Conservation (phyloP, 2,888 invertebrate genomes). For the Baccha elongata region DNA sequence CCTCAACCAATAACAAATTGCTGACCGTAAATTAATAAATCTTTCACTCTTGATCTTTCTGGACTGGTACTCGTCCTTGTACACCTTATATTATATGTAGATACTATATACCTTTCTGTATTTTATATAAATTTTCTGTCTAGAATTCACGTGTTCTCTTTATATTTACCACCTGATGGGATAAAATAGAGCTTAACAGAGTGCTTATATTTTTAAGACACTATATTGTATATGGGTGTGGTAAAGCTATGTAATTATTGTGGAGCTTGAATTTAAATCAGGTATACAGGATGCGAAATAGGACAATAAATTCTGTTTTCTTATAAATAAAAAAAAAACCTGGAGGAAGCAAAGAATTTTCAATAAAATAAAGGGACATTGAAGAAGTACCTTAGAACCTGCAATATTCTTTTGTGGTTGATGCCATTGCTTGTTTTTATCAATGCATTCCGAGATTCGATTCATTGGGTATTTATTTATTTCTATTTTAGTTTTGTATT, state of each 20-base stretch:
- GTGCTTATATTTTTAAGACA: slow-evolving; percentile 7
- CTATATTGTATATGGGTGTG: neutral
- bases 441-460: slow-evolving; percentile 20
- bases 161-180: slow-evolving; percentile 13
- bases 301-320: slow-evolving; percentile 18
- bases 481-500: no score
- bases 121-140: slow-evolving; percentile 3
- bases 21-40: slow-evolving; percentile 71
- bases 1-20: slow-evolving; percentile 60
- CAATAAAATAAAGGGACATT: slow-evolving; percentile 26
- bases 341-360: slow-evolving; percentile 20
- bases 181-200: slow-evolving; percentile 8
- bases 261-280: slow-evolving; percentile 43
- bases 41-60: slow-evolving; percentile 62
- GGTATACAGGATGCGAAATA: slow-evolving; percentile 19
- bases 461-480: slow-evolving; percentile 34
- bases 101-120: neutral
- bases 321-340: neutral
- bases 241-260: slow-evolving; percentile 11
- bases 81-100: neutral
- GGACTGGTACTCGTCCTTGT: slow-evolving; percentile 13
- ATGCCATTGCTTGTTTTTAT: slow-evolving; percentile 38
- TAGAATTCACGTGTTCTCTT: neutral
- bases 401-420: slow-evolving; percentile 25
- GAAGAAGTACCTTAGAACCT: neutral